Conservation (phyloP, 2,888 invertebrate genomes). For the Merodon equestris region DNA sequence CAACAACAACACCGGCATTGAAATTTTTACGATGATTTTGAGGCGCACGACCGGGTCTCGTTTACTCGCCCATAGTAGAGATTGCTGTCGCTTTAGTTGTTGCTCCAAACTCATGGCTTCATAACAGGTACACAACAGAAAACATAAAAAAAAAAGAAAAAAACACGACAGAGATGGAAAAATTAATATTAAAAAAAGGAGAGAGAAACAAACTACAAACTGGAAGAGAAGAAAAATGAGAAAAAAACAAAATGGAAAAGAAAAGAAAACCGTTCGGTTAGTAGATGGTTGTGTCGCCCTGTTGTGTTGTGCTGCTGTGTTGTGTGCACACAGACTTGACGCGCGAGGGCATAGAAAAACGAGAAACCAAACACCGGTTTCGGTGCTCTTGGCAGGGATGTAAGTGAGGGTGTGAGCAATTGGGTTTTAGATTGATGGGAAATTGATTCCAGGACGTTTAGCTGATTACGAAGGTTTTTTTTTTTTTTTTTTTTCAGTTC, state of each 20-base stretch:
- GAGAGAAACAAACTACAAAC: constrained; percentile 32
- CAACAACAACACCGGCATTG: constrained; percentile 62
- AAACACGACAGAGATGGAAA: not conserved
- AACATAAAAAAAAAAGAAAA: not conserved
- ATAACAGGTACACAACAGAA: constrained; percentile 45
- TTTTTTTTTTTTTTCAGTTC: too few relatives aligned
- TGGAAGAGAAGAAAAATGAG: constrained; percentile 52
- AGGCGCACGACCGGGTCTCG: constrained; percentile 62
- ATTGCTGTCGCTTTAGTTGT: constrained; percentile 27
- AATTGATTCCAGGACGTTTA: constrained; percentile 36
- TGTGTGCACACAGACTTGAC: constrained; percentile 37
- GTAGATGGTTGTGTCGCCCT: constrained; percentile 36
- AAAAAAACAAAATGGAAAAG: constrained; percentile 57
- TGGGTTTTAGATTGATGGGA: constrained; percentile 33
- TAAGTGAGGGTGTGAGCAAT: constrained; percentile 67
- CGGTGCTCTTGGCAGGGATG: constrained; percentile 51
- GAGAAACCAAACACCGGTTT: constrained; percentile 57
- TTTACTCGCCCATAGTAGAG: constrained; percentile 46
- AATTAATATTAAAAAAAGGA: not conserved
- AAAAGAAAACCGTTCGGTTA: constrained; percentile 58
- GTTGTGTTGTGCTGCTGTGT: too few relatives aligned
- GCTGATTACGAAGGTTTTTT: too few relatives aligned
- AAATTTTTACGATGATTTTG: constrained; percentile 42
- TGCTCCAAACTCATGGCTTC: constrained; percentile 49
- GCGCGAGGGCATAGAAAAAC: constrained; percentile 23